phyloP scores from a whole-genome alignment of 2,888 invertebrate species.

The Chrysomela aeneicollis region DNA sequence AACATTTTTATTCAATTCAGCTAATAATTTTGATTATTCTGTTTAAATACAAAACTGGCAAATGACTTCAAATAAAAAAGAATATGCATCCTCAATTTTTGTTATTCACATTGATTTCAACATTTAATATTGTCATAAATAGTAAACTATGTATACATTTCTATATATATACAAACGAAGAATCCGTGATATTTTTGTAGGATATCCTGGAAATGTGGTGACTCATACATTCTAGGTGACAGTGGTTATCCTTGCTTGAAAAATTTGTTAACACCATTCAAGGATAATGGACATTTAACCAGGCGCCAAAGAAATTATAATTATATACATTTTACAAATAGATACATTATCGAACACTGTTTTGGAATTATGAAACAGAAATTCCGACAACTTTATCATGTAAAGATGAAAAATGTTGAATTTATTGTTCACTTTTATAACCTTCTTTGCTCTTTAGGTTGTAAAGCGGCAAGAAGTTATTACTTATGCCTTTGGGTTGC shows the following conservation, averaged over 20 bases:
- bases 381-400: conserved; percentile 25
- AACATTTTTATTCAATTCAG: conserved; percentile 31
- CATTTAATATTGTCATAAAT: too few relatives aligned
- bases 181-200: conserved; percentile 40
- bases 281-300: conserved; percentile 30
- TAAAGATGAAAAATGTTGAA: conserved; percentile 19
- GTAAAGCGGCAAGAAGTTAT: too few relatives aligned
- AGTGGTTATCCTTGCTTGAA: conserved; percentile 40
- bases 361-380: conserved; percentile 25
- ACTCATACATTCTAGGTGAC: conserved; percentile 37
- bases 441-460: too few relatives aligned
- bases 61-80: conserved; percentile 2
- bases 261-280: conserved; percentile 37
- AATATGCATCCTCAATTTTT: conserved; percentile 6
- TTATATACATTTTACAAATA: not conserved
- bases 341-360: not conserved
- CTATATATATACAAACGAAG: conserved; percentile 36
- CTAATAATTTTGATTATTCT: conserved; percentile 21
- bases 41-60: conserved; percentile 7
- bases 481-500: too few relatives aligned
- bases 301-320: conserved; percentile 15
- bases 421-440: conserved; percentile 23
- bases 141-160: too few relatives aligned
- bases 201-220: conserved; percentile 42
- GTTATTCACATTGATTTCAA: too few relatives aligned